Percentiles rank a stretch among this genome's conserved stretches.
Conservation (phyloP, 2,797 vertebrate genomes). For the Anabas testudineus region DNA sequence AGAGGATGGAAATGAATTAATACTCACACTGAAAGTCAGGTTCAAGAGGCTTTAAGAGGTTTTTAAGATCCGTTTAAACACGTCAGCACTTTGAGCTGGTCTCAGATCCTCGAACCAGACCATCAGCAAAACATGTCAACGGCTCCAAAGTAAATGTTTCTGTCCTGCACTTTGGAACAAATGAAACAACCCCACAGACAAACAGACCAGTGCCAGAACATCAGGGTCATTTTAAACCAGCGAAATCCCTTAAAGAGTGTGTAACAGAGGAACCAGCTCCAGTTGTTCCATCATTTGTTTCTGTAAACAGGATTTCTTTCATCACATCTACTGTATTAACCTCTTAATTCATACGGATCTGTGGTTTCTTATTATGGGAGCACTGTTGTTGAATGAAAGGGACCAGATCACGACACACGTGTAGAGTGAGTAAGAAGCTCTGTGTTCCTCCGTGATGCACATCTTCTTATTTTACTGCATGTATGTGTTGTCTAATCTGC, state of each 20-base stretch:
- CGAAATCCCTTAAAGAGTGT: too few relatives aligned
- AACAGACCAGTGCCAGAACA: too few relatives aligned
- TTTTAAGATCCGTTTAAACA: too few relatives aligned
- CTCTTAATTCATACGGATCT: neutral
- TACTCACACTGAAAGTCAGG: neutral
- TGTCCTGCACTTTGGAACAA: neutral
- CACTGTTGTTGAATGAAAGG: neutral
- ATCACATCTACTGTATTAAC: neutral
- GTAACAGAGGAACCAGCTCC: too few relatives aligned
- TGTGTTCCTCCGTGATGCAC: too few relatives aligned
- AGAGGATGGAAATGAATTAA: neutral
- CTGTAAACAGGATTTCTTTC: neutral
- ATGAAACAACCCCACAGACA: neutral
- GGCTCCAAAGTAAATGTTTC: neutral
- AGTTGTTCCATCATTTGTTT: neutral
- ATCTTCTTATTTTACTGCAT: too few relatives aligned
- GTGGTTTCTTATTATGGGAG: neutral
- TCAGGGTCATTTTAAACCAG: too few relatives aligned
- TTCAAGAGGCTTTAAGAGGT: neutral
- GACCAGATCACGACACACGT: neutral
- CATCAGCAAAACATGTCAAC: neutral
- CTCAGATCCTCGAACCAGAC: neutral
- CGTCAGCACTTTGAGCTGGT: neutral
- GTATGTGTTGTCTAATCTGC: too few relatives aligned
- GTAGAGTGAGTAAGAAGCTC: neutral